Percentiles rank a stretch among this genome's conserved stretches.
Conservation (phyloP, 2,113 vertebrate genomes). For the Phylloscopus trochilus region DNA sequence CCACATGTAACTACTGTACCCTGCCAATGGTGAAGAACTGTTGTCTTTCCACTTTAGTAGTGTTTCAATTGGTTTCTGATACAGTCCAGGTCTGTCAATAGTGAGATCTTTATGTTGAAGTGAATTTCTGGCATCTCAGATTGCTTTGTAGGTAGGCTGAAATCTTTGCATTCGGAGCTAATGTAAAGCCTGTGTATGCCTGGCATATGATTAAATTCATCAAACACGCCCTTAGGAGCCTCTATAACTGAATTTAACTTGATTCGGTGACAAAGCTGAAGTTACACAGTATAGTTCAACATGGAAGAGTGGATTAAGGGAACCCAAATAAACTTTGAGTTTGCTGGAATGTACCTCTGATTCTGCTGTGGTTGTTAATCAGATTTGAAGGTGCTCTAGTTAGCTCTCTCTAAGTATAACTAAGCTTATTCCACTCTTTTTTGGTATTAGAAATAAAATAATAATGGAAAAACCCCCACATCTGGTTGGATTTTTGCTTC, state of each 20-base stretch:
- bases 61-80: background rate
- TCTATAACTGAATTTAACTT: background rate
- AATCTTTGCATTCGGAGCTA: background rate
- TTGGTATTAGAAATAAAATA: background rate
- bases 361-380: background rate
- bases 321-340: background rate
- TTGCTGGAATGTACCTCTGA: background rate
- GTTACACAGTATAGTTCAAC: background rate
- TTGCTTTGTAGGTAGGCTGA: background rate
- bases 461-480: rapidly evolving
- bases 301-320: background rate
- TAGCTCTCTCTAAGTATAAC: background rate
- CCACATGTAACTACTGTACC: background rate
- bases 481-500: background rate
- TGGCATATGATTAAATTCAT: background rate
- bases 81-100: background rate
- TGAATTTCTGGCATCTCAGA: background rate
- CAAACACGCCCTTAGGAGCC: background rate
- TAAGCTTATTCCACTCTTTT: background rate
- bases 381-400: background rate
- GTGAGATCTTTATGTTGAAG: background rate
- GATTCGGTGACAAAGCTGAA: background rate
- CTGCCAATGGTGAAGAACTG: background rate
- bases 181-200: background rate
- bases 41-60: background rate